Evolutionary conservation across 2,888 invertebrate genomes (phyloP), one percentile per base, ranked within the genome.

Genomic region (Andricus quercusramuli): DNA sequence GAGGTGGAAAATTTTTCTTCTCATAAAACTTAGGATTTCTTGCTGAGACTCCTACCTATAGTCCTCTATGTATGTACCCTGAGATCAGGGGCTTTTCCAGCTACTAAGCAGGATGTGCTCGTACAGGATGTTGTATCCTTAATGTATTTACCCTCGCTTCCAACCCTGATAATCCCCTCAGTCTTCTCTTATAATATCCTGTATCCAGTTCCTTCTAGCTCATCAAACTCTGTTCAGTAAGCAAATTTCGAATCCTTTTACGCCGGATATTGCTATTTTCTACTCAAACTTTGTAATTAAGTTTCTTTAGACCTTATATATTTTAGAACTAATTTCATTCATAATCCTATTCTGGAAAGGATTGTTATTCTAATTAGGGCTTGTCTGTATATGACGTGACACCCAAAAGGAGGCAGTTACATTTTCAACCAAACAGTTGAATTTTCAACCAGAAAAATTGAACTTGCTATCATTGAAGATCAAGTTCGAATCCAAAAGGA

Each of bases 71-170:
- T 65, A 81, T 81, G 79, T 76, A 77, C 74, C 81, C 8, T 37
- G 78, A 84, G 81, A 83, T 84, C 83, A 59, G 78, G 79, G 29
- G 29, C 64, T 64, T 64, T 29, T 13, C 25, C 64, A 37, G 37
- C 37, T 25, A 17, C 64, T 15, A 88, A 86, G 88, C 87, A 87
- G 29, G 64, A 64, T 64, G 64, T 64, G 25, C 64, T 64, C 29
- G 6, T 17, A 29, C 64, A 87, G 90, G 88, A 91, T 89, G 89
- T 90, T 89, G 88, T 89, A 90, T 89, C 90, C 91, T 89, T 91
- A 91, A 91, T 91, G 91, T 91, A 90, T 91, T 91, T 91, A 90
- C 90, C 90, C 90, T 91, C 85, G 88, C 90, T 89, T 86, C 89
- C 88, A 90, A 90, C 90, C 89, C 89, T 86, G 89, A 86, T 90